Base-by-base conservation (phyloP, 1,140 invertebrate genomes). In the Trachymyrmex septentrionalis region DNA sequence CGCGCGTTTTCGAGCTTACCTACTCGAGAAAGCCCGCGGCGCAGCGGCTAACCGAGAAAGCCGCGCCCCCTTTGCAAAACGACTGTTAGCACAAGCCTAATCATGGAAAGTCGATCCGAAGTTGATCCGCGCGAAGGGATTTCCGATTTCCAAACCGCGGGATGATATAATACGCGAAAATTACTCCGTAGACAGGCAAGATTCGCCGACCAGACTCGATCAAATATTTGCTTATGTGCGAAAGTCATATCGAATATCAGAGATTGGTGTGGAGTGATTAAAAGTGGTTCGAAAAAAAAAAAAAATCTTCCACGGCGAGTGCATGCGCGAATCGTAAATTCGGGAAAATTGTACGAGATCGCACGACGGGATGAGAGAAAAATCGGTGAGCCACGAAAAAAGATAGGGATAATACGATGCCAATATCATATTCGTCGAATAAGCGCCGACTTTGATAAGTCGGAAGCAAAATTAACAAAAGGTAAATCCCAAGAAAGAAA, bases 181-280 rank as follows among this genome's bases (percentile, higher is more conserved):
- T 84, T 84, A 84, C 38, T 12, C 14, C 24, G 55, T 55, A 48
- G 80, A 84, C 21, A 53, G 48, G 48, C 80, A 57, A 84, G 80
- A 73, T 61, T 61, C 69, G 55, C 57, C 63, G 69, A 30, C 24
- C 71, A 82, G 67, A 84, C 38, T 16, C 55, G 80, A 73, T 73
- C 69, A 84, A 84, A 84, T 84, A 84, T 84, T 84, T 84, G 80
- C 55, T 84, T 75, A 73, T 73, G 69, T 75, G 38, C 80, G 24
- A 63, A 84, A 73, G 80, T 84, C 80, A 84, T 84, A 75, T 84
- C 55, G 69, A 61, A 75, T 75, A 84, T 84, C 55, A 84, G 55
- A 84, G 27, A 84, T 53, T 14, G 69, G 27, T 21, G 48, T 10
- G 38, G 24, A 63, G 69, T 84, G 67, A 84, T 84, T 84, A 84